Evolutionary conservation across 92 coral and sea anemone genomes (phyloP).

Genomic region (Zoanthus sociatus): DNA sequence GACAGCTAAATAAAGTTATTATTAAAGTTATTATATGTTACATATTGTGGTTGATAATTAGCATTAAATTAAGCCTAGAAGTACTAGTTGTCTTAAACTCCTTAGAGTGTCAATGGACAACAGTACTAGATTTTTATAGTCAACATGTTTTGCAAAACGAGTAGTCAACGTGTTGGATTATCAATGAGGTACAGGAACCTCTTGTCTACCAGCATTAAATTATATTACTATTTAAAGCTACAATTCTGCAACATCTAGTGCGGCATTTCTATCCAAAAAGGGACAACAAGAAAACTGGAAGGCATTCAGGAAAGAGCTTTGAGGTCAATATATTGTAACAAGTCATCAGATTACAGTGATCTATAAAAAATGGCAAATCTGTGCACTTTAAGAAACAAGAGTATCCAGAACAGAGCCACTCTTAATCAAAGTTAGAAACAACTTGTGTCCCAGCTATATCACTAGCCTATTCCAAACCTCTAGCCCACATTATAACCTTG

Average conservation of each 20-base stretch:
- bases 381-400: neutral
- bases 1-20: no score
- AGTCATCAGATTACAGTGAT: neutral
- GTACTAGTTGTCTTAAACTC: neutral
- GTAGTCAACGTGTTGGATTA: constrained; percentile 1
- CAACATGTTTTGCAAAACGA: no score
- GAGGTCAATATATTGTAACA: neutral
- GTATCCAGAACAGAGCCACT: neutral
- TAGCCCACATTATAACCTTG: no score
- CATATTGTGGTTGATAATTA: neutral
- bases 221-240: no score
- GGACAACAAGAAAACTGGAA: neutral
- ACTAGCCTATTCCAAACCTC: no score
- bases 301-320: no score
- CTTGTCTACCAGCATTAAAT: no score
- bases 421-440: no score
- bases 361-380: neutral
- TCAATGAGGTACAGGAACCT: constrained; percentile 15
- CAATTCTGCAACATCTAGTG: no score
- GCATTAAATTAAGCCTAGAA: neutral
- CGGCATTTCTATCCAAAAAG: no score
- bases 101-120: neutral
- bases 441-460: no score
- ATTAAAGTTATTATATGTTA: no score
- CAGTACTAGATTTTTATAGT: neutral